phyloP scores from a whole-genome alignment of 2,888 invertebrate genomes.

The Cybosia mesomella region DNA sequence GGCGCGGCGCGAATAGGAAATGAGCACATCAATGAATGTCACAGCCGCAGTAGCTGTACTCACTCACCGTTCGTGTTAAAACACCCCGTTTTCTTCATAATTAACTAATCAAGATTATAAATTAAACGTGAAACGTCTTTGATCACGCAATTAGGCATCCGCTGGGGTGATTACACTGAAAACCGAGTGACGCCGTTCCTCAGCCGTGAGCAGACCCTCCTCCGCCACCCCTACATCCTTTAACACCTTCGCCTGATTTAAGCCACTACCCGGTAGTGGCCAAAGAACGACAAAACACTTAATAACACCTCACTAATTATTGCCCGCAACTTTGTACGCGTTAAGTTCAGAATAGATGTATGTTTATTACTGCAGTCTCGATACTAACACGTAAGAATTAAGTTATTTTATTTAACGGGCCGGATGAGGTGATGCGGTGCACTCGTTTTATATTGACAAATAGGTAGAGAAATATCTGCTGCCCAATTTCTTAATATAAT shows the following conservation, averaged over 20 bases:
- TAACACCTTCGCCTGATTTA: neutral
- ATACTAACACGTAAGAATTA: too few relatives aligned
- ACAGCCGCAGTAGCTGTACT: neutral
- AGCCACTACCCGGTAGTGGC: neutral
- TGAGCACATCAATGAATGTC: neutral
- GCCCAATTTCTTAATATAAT: too few relatives aligned
- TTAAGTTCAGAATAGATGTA: too few relatives aligned
- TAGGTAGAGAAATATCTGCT: too few relatives aligned
- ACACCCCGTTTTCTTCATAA: conserved; percentile 9
- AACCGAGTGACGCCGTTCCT: conserved; percentile 13
- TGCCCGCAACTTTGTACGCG: neutral
- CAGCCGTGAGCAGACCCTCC: neutral
- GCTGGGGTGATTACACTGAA: conserved; percentile 31
- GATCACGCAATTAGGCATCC: conserved; percentile 31
- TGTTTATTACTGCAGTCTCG: too few relatives aligned
- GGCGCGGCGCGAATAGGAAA: neutral
- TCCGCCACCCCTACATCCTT: neutral
- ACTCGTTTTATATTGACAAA: too few relatives aligned
- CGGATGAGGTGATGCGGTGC: too few relatives aligned
- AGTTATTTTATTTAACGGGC: too few relatives aligned
- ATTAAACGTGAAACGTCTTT: conserved; percentile 27
- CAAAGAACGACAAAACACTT: neutral
- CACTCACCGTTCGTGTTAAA: conserved; percentile 10
- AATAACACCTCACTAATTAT: neutral
- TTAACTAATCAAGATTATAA: conserved; percentile 22